Base-by-base conservation (phyloP, 2,888 invertebrate species). In the Tetropium fuscum region DNA sequence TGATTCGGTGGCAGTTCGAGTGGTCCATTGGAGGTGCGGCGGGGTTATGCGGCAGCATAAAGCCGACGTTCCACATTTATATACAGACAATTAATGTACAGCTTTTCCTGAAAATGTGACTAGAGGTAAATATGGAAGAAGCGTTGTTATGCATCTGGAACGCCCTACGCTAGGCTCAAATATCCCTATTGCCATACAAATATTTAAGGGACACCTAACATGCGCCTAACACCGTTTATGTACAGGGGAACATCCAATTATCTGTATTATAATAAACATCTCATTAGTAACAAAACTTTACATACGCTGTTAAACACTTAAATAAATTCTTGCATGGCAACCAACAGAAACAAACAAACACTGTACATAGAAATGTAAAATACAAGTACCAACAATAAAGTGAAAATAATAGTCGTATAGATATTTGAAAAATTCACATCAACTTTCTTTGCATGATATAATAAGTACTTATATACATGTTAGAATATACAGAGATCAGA, bases 271-370 rank as follows among this genome's bases (percentile, higher is more conserved):
- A 70, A 71, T 70, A 70, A 71, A 72, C 68, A 72, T 71, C 68
- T 69, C 41, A 69, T 63, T 57, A 63, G 64, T 70, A 73, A 73
- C 73, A 69, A 64, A 74, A 72, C 66, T 49, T 65, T 66, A 60
- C 53, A 45, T 60, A 53, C 55, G 53, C 55, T 51, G 34, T 61
- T 58, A 49, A 70, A 70, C 63, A 62, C 60, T 34, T 54, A 66
- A 66, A 66, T 64, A 71, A 74, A 72, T 69, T 60, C 64, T 74
- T 74, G 74, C 69, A 73, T 72, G 72, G 74, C 73, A 73, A 73
- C 54, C 47, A 66, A 68, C 55, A 61, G 20, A 62, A 67, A 57
- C 38, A 61, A 60, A 64, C 53, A 63, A 67, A 71, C 64, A 68
- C 70, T 70, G 71, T 70, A 74, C 73, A 71, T 62, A 68, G n/a